These are phyloP conservation scores for Pimpla rufipes DNA, from an alignment of 2,888 invertebrate genomes.

Conservation along the genomic window DNA sequence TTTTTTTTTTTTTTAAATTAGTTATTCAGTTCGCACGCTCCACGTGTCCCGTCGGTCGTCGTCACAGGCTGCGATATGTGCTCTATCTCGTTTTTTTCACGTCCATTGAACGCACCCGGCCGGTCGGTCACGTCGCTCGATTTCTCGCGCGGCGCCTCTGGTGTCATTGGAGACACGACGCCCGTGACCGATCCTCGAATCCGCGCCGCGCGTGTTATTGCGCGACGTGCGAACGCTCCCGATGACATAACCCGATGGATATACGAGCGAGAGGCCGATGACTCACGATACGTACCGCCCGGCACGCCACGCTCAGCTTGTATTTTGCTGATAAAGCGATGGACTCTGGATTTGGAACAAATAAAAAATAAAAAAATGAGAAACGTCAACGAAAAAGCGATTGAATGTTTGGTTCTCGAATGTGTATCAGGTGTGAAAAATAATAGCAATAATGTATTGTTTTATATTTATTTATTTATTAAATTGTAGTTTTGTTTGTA, in stretches of 20 bases:
- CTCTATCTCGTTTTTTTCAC: background rate
- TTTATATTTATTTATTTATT: too few species aligned
- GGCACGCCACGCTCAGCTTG: background rate
- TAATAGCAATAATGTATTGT: too few species aligned
- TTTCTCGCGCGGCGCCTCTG: slow-evolving; percentile 10
- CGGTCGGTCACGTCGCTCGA: slow-evolving; percentile 3
- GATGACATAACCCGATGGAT: slow-evolving; percentile 17
- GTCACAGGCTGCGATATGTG: background rate
- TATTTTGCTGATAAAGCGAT: background rate
- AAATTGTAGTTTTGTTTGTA: too few species aligned
- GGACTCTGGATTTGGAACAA: background rate
- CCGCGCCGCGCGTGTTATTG: slow-evolving; percentile 39
- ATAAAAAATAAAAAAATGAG: background rate
- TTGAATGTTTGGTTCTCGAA: too few species aligned
- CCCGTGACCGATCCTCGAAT: background rate
- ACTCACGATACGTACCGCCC: slow-evolving; percentile 21
- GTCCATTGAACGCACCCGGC: background rate
- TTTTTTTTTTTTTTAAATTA: too few species aligned
- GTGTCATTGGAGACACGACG: slow-evolving; percentile 1
- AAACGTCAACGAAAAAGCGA: background rate
- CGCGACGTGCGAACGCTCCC: slow-evolving; percentile 20
- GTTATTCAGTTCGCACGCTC: slow-evolving; percentile 3
- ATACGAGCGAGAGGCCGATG: slow-evolving; percentile 16
- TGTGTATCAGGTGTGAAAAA: too few species aligned
- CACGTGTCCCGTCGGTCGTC: background rate